Evolutionary conservation across 2,113 vertebrate genomes (phyloP), one percentile per base, ranked within the genome.

Genomic region (Cromileptes altivelis): DNA sequence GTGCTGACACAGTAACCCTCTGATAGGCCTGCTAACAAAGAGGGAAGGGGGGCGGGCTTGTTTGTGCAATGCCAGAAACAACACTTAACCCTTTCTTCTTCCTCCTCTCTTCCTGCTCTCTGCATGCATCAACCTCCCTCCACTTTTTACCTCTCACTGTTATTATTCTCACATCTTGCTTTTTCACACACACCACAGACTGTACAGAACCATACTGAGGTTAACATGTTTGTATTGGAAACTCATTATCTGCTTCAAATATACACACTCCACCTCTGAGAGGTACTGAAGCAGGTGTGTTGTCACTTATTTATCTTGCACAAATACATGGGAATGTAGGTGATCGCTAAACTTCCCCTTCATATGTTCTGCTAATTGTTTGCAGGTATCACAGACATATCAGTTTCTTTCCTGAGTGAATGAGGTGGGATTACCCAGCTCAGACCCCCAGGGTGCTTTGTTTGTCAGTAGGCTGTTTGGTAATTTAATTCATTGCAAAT

Each of bases 21-120:
- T 79, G 78, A 68, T 79, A 80, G 70, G 76, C 52, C 27, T 2
- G n/a, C 64, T 87, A 87, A 90, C 75, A 70, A 88, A 45, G 60
- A 85, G 27, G 6, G 78, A 56, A 30, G 25, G 15, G 63, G 1
- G 47, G 13, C 12, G 14, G 57, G 25, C 10, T 6, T 78, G 75
- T 57, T 40, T 77, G 64, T 60, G 27, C 4, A 3, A 40, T 37
- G 27, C 47, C 67, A 53, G 70, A 65, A 56, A 62, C 30, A 70
- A 84, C 69, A 78, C 63, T 40, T 42, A 14, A 47, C 15, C 69
- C 70, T 67, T 56, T 84, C 73, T 80, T 55, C 61, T 27, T 79
- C 50, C 30, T 40, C 19, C 17, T 21, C 52, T 33, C 57, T 77
- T 78, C 33, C 84, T 52, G 49, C 70, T 77, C 71, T 67, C 74